These are phyloP conservation scores for Proisotoma minuta DNA, from an alignment of 2,888 invertebrate species.

Conservation along the genomic window DNA sequence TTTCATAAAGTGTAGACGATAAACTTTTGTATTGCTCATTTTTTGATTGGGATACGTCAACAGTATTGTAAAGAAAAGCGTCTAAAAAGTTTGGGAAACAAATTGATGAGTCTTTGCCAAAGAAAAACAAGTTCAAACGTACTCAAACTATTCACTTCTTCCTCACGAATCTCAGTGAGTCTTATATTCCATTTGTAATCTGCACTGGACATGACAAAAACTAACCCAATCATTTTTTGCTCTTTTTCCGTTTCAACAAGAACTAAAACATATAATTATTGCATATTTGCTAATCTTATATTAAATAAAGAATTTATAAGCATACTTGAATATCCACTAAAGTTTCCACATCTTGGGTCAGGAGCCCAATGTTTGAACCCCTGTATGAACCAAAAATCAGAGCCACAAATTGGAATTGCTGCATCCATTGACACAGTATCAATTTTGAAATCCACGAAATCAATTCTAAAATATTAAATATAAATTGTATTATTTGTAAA, in stretches of 20 bases:
- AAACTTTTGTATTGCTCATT: no score
- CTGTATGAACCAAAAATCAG: constrained; percentile 38
- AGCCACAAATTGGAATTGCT: constrained; percentile 29
- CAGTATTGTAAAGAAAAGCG: no score
- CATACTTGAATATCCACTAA: constrained; percentile 38
- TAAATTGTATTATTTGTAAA: not conserved
- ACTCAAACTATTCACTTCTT: constrained; percentile 30
- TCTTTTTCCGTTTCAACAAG: constrained; percentile 35
- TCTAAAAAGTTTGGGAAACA: no score
- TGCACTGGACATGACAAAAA: constrained; percentile 39
- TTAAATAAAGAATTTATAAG: not conserved
- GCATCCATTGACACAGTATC: constrained; percentile 28
- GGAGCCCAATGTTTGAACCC: constrained; percentile 38
- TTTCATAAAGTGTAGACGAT: no score
- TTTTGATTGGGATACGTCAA: no score
- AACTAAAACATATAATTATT: constrained; percentile 13
- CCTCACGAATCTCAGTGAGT: constrained; percentile 30
- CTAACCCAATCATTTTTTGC: constrained; percentile 26
- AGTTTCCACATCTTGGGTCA: constrained; percentile 39
- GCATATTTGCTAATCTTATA: not conserved
- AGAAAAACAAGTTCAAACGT: constrained; percentile 4
- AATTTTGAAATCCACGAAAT: constrained; percentile 38
- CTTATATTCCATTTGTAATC: constrained; percentile 37
- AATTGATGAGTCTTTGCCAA: not conserved
- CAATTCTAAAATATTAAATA: constrained; percentile 17